These are phyloP conservation scores for Latrodectus elegans DNA, from an alignment of 2,888 invertebrate species.

Conservation along the genomic window DNA sequence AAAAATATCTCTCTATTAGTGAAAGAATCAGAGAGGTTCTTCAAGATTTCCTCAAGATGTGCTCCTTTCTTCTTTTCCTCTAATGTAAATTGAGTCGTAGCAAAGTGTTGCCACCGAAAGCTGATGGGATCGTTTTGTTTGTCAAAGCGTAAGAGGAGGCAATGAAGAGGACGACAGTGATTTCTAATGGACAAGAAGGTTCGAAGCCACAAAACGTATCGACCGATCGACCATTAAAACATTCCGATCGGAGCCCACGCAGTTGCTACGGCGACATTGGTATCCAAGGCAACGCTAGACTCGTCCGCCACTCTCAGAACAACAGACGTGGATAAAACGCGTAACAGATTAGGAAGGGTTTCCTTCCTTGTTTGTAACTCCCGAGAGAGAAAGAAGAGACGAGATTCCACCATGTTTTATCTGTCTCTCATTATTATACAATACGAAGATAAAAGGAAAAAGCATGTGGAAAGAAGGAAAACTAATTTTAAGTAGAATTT, in stretches of 20 bases:
- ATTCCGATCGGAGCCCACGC: slow-evolving; percentile 51
- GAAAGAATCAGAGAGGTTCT: no score
- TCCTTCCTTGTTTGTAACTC: slow-evolving; percentile 1
- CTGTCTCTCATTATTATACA: no score
- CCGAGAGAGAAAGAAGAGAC: no score
- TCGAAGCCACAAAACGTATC: slow-evolving; percentile 31
- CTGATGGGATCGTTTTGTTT: not conserved
- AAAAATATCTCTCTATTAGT: no score
- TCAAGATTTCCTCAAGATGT: no score
- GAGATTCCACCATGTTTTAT: no score
- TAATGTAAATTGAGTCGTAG: not conserved
- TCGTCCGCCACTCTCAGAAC: slow-evolving; percentile 31
- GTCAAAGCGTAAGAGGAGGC: not conserved
- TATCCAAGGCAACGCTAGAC: slow-evolving; percentile 32
- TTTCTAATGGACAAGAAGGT: slow-evolving; percentile 40
- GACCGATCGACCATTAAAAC: slow-evolving; percentile 53
- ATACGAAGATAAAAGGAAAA: no score
- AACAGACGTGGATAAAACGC: slow-evolving; percentile 36
- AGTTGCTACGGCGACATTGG: slow-evolving; percentile 24
- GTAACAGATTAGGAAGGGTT: slow-evolving; percentile 10
- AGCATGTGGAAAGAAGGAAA: no score
- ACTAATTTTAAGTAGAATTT: no score
- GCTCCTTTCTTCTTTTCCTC: no score
- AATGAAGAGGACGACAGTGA: slow-evolving; percentile 23
- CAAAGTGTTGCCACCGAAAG: not conserved